Conservation (phyloP, 2,113 vertebrate species). For the Passer domesticus region DNA sequence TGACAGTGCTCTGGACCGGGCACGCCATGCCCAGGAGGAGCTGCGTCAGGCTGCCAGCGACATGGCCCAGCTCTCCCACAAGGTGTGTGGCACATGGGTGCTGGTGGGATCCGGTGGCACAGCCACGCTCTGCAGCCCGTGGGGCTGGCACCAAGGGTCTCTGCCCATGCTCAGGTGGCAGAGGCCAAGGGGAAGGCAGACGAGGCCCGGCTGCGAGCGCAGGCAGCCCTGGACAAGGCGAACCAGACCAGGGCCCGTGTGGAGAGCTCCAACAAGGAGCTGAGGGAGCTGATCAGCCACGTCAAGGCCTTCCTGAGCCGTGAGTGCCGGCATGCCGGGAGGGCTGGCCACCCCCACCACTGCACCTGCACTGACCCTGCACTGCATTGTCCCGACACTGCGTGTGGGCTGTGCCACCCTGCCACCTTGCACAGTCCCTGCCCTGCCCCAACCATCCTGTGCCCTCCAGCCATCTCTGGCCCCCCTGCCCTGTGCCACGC, state of each 20-base stretch:
- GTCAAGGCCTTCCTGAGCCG: constrained; percentile 94
- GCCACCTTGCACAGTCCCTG: not conserved
- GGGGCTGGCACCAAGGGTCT: not conserved
- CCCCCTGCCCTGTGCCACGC: not conserved
- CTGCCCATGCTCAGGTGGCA: constrained; percentile 76
- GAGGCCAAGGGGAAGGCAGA: constrained; percentile 88
- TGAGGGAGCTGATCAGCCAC: constrained; percentile 92
- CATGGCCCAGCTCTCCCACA: constrained; percentile 81
- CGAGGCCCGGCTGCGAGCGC: constrained; percentile 84
- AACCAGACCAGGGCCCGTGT: constrained; percentile 86
- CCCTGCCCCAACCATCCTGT: not conserved
- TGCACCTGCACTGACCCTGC: not conserved
- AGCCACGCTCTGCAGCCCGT: not conserved
- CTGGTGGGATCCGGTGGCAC: not conserved
- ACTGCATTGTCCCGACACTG: not conserved
- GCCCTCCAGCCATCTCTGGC: not conserved
- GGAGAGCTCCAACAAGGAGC: constrained; percentile 90
- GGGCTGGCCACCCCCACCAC: not conserved
- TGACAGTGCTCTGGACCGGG: constrained; percentile 83
- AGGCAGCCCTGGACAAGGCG: constrained; percentile 88
- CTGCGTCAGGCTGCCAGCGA: not conserved
- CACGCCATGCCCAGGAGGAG: constrained; percentile 84
- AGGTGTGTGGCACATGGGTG: constrained; percentile 48
- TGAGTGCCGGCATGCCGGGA: constrained; percentile 64
- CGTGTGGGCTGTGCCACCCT: not conserved